Evolutionary conservation across 1,140 invertebrate genomes (phyloP), one percentile per base, ranked within the genome.

Genomic region (Paramacrobiotus metropolitanus): DNA sequence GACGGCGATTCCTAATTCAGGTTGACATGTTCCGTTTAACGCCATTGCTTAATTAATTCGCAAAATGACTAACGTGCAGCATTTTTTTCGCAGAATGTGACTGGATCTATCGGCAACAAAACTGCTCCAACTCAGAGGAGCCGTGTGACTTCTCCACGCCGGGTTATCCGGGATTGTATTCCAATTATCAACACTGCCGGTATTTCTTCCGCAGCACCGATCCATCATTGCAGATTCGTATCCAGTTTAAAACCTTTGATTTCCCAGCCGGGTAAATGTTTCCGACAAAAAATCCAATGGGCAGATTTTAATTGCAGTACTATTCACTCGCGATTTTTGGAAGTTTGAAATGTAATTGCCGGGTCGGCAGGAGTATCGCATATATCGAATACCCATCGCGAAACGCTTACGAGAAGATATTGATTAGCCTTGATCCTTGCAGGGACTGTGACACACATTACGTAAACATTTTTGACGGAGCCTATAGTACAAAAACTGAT

Each of bases 151-250:
- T 55, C 24, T 20, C 48, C 15, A 55, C 15, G 15, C 48, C 48
- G 4, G 48, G 48, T 20, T 55, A 55, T 55, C 48, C 48, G 15
- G 48, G 48, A 20, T 24, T 55, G 28, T 55, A 55, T 28, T 24
- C 48, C 4, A 55, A 55, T 24, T 55, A 20, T 24, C 48, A 55
- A 24, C 48, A 55, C 24, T 55, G 48, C 24, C 48, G 48, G 4
- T 55, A 20, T 24, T 55, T 55, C 48, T 55, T 55, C 24, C 48
- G 48, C 15, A 55, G 48, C 24, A 55, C 48, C 48, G 48, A 55
- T 24, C 48, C 48, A 20, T 15, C 48, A 15, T 9, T 55, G 15
- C 48, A 55, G 28, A 55, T 55, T 24, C 15, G 48, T 4, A 55
- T 55, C 9, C 48, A 55, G 24, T 55, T 55, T 28, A 15, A 24